Conservation (phyloP, 37 sponge, comb jelly and placozoan species). For the Lycopodina hypogea region DNA sequence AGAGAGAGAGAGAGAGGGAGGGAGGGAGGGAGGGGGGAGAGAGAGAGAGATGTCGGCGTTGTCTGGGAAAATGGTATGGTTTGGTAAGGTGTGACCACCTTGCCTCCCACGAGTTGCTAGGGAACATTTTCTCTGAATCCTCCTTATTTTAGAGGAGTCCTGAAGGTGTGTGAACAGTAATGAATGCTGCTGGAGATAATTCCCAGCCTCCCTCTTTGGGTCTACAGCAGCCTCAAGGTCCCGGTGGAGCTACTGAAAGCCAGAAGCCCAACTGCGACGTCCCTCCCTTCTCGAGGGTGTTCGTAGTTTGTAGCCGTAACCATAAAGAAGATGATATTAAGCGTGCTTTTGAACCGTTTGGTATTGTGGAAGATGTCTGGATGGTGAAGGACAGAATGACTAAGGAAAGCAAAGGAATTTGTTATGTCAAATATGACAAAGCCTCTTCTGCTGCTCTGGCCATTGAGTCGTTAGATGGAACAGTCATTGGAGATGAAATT, state of each 20-base stretch:
- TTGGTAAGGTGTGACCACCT: too few species aligned
- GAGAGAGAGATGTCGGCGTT: too few species aligned
- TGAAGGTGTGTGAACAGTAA: too few species aligned
- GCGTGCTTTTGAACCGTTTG: constrained; percentile 69
- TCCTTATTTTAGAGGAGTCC: too few species aligned
- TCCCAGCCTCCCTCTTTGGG: too few species aligned
- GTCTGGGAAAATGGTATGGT: too few species aligned
- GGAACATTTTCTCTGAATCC: too few species aligned
- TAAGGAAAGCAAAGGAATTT: constrained; percentile 90
- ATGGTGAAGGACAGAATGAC: constrained; percentile 89
- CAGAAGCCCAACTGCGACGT: constrained; percentile 54
- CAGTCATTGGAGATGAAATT: constrained; percentile 69
- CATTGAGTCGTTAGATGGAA: constrained; percentile 83
- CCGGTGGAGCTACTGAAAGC: neutral
- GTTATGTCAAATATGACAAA: constrained; percentile 90
- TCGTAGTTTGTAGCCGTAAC: constrained; percentile 84
- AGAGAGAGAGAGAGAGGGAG: too few species aligned
- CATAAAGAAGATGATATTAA: constrained; percentile 82
- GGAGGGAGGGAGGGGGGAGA: too few species aligned
- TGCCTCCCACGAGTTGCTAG: too few species aligned
- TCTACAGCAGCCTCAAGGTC: too few species aligned
- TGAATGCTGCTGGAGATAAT: too few species aligned
- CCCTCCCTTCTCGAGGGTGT: constrained; percentile 93
- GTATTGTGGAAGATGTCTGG: constrained; percentile 86
- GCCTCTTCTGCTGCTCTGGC: constrained; percentile 95